Percentiles rank a stretch among this genome's conserved stretches.
phyloP scores from a whole-genome alignment of 2,888 invertebrate genomes.

The Parnassius apollo region DNA sequence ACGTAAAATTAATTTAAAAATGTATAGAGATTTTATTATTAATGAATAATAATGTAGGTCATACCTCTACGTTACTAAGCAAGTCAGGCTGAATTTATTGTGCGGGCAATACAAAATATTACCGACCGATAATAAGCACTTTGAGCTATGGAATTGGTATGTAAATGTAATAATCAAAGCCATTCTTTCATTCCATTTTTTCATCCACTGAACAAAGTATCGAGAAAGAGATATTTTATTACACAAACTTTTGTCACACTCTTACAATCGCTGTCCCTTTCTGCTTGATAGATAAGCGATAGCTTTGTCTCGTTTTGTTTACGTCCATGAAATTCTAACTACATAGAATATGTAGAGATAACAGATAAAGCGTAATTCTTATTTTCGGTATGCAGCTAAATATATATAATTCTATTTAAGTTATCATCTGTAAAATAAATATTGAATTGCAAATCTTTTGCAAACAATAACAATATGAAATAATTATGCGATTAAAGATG shows the following conservation, averaged over 20 bases:
- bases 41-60: no score
- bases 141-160: conserved; percentile 19
- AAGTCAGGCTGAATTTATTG: no score
- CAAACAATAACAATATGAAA: no score
- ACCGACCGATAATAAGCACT: conserved; percentile 16
- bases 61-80: no score
- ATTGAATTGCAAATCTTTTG: no score
- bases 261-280: conserved; percentile 50
- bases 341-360: conserved; percentile 52
- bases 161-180: conserved; percentile 22
- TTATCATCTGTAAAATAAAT: neutral
- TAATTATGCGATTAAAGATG: conserved; percentile 35
- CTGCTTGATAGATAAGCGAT: conserved; percentile 53
- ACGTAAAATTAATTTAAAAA: no score
- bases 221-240: conserved; percentile 50
- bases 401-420: neutral
- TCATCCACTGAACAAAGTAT: conserved; percentile 34
- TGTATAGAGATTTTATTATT: no score
- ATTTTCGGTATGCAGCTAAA: neutral
- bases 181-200: conserved; percentile 34
- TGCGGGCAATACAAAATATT: conserved; percentile 12
- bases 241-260: conserved; percentile 46
- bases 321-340: conserved; percentile 66
- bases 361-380: conserved; percentile 35
- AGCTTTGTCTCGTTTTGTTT: conserved; percentile 68